Evolutionary conservation across 2,888 invertebrate genomes (phyloP), one percentile per base, ranked within the genome.

Genomic region (Netelia fuscicornis): DNA sequence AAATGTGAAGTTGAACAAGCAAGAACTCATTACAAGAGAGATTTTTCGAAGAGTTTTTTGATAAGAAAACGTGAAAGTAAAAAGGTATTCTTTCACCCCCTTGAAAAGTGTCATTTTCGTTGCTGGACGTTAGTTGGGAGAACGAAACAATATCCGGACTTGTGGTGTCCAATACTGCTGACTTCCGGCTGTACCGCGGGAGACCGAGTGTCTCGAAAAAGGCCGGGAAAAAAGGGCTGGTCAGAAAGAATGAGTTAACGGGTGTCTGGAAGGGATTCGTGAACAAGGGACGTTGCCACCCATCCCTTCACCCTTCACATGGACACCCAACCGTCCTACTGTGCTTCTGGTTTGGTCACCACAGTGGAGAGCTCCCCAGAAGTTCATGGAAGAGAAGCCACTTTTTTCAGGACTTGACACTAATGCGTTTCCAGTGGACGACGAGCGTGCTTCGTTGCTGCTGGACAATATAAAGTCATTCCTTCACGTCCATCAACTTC

Each of bases 61-160:
- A 37, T 37, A 37, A 37, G 37, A 37, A 37, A 37, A 37, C 37
- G 37, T 37, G 37, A 37, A 37, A 37, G 6, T 37, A 37, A 37
- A 37, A 37, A 37, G 6, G 37, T 37, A 37, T 37, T 37, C 13
- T 48, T 48, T 48, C 11, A 48, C 11, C 11, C 13, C 13, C 13
- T 48, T 48, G 48, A 48, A 48, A 20, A 64, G 60, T 54, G 48
- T 64, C 62, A 3, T 11, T n/a, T 30, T 25, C 30, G 17, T 9
- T 48, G 56, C 30, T 8, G 13, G 23, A 13, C 65, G 72, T 62
- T 74, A 80, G 80, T 83, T 84, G 77, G 74, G 74, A 84, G 70
- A 52, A 78, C 65, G 75, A 76, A 82, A 85, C 85, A 83, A 85
- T 85, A 85, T 85, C 86, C 85, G 83, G 83, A 75, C 42, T 52